Base-by-base conservation (phyloP, 1,140 invertebrate genomes). In the Drosophila littoralis region DNA sequence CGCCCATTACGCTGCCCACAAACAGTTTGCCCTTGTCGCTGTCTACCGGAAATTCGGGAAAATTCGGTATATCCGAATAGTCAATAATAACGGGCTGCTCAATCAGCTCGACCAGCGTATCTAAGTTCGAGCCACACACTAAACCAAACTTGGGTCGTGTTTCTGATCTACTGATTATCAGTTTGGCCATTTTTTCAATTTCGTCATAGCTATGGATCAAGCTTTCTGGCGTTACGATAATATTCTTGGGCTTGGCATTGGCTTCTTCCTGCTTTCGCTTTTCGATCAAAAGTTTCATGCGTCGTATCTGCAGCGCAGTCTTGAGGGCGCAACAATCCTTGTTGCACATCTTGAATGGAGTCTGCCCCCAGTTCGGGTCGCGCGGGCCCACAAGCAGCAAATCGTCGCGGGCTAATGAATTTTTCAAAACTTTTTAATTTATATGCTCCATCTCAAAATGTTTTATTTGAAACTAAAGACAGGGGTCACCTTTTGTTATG, bases 61-160 rank as follows among this genome's bases (percentile, higher is more conserved):
- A 99, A 86, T 97, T 94, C 1, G 98, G 98, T 61, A 99, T 98
- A 2, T 96, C 94, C 64, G 95, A 94, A 85, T 98, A 99, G 0
- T 95, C 94, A 79, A 99, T 96, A 17, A 94, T 93, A 55, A 95
- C 93, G 45, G 94, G 93, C 7, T 98, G 94, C 36, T 94, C 93
- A 17, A 99, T 93, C 17, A 93, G 93, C 42, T 98, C 96, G 1
- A 96, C 97, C 13, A 99, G 92, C 91, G 92, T 91, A 95, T 96
- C 95, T 85, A 99, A 94, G 80, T 98, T 97, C 7, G 97, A 97
- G 6, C 98, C 98, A 92, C 98, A 98, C 76, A 99, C 97, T 43
- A 99, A 96, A 6, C 96, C 98, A 76, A 99, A 95, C 81, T 94
- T 95, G 7, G 98, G 98, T 54, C 94, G 93, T 6, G 95, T 93